Percentiles rank a stretch among this genome's conserved stretches.
Evolutionary conservation across 2,888 invertebrate species (phyloP).

Genomic region (Diarsia mendica): DNA sequence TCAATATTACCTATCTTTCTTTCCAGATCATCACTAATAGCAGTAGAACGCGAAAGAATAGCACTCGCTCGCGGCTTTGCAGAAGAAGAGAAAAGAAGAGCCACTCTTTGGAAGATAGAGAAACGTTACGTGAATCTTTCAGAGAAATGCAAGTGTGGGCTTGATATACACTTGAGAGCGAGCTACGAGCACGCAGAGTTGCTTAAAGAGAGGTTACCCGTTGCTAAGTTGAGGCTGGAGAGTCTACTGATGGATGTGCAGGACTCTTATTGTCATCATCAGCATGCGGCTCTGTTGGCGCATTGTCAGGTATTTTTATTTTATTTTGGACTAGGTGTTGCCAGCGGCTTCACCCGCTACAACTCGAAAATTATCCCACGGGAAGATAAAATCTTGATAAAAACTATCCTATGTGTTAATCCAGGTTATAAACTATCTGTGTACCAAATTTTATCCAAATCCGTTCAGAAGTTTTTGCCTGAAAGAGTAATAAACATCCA

Average conservation of each 20-base stretch:
- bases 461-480: no score
- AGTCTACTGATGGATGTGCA: conserved; percentile 79
- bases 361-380: no score
- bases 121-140: conserved; percentile 70
- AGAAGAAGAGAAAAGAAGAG: conserved; percentile 79
- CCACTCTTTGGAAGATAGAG: conserved; percentile 80
- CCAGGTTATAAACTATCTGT: no score
- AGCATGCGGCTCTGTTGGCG: conserved; percentile 81
- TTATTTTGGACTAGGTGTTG: neutral
- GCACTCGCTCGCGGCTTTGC: conserved; percentile 73
- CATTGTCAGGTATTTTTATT: conserved; percentile 79
- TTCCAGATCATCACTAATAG: conserved; percentile 80
- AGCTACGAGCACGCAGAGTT: conserved; percentile 81
- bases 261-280: conserved; percentile 85
- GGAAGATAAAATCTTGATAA: no score
- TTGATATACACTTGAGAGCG: conserved; percentile 71
- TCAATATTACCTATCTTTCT: no score
- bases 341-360: no score
- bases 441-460: no score
- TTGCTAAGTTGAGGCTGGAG: conserved; percentile 80
- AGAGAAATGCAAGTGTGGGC: conserved; percentile 78
- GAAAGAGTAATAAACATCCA: no score
- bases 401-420: no score
- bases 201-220: conserved; percentile 77
- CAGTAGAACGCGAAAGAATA: conserved; percentile 79